These are phyloP conservation scores for Calephelis perditalis DNA, from an alignment of 2,888 invertebrate species.

Conservation along the genomic window DNA sequence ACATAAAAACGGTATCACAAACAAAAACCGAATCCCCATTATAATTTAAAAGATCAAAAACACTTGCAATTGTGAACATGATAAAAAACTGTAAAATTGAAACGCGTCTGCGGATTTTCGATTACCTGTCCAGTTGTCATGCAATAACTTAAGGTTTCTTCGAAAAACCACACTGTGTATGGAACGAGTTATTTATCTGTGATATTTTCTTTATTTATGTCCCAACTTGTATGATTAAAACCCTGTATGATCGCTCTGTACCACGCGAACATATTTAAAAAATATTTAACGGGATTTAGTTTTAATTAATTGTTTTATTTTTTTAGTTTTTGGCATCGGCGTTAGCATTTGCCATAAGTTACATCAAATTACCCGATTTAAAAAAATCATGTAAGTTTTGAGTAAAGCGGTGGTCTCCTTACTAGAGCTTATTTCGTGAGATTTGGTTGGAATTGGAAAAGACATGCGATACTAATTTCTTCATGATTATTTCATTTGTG, in stretches of 20 bases:
- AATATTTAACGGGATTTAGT: conserved; percentile 16
- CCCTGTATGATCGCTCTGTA: conserved; percentile 19
- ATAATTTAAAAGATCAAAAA: conserved; percentile 7
- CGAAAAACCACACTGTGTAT: conserved; percentile 27
- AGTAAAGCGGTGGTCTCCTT: no score
- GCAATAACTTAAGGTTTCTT: conserved; percentile 30
- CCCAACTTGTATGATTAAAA: conserved; percentile 13
- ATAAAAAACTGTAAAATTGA: conserved; percentile 28
- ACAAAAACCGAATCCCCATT: conserved; percentile 1
- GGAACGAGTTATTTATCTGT: conserved; percentile 19
- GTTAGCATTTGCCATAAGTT: no score
- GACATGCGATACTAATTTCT: no score
- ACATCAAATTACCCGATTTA: no score
- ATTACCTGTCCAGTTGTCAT: conserved; percentile 22
- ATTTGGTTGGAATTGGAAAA: no score
- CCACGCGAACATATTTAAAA: conserved; percentile 23
- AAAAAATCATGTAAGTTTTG: no score
- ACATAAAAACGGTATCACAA: background rate
- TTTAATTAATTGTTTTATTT: background rate
- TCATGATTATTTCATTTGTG: no score
- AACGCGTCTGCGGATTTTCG: conserved; percentile 24
- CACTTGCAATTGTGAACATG: conserved; percentile 17
- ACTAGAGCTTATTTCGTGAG: no score
- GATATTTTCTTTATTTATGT: conserved; percentile 30
- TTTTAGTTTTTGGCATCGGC: background rate